Percentiles rank a stretch among this genome's conserved stretches.
phyloP scores from a whole-genome alignment of 2,797 vertebrate genomes.

The Gila robusta region DNA sequence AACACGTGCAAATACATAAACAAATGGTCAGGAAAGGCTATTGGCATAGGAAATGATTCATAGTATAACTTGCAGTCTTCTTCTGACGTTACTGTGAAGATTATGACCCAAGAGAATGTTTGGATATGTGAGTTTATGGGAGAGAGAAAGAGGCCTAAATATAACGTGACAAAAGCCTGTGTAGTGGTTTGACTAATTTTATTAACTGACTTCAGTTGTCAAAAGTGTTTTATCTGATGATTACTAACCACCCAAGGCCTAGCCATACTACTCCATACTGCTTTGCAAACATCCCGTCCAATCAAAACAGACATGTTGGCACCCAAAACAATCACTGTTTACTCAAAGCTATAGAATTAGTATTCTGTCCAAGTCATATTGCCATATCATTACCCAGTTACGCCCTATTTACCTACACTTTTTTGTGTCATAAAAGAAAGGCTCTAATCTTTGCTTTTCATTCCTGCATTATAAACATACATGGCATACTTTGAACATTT shows the following conservation, averaged over 20 bases:
- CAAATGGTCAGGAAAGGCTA: constrained; percentile 23
- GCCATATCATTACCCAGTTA: not conserved
- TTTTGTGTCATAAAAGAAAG: not conserved
- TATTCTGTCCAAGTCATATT: not conserved
- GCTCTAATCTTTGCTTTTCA: constrained; percentile 23
- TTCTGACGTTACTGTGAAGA: constrained; percentile 37
- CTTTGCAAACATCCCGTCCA: not conserved
- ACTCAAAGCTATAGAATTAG: constrained; percentile 3
- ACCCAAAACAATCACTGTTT: constrained; percentile 32
- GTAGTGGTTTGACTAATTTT: not conserved
- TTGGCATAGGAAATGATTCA: constrained; percentile 45
- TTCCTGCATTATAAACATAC: constrained; percentile 2
- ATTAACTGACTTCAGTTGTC: not conserved
- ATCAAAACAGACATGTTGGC: not conserved
- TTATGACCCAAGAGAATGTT: constrained; percentile 9
- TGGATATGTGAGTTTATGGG: constrained; percentile 3
- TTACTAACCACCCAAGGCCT: not conserved
- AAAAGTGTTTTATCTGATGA: not conserved
- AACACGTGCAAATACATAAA: not conserved
- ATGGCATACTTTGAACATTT: not conserved
- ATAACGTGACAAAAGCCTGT: not conserved
- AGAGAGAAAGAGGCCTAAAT: not conserved
- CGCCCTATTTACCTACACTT: not conserved
- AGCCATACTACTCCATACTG: not conserved
- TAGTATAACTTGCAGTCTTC: constrained; percentile 27